These are phyloP conservation scores for Podarcis cretensis DNA, from an alignment of 2,113 vertebrate genomes.

Conservation along the genomic window DNA sequence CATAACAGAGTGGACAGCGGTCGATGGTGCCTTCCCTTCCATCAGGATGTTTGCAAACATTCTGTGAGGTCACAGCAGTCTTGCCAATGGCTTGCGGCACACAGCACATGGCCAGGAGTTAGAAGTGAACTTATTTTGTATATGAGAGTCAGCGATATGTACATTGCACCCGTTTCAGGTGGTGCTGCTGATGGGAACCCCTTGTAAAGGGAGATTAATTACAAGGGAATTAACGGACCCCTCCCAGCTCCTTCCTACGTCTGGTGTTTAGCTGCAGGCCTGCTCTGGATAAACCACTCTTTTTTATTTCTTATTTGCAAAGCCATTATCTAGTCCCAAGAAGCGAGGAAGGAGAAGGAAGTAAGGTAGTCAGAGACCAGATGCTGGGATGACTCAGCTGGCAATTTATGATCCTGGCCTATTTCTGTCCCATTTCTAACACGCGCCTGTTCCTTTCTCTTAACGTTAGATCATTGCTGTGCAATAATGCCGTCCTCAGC, in stretches of 20 bases:
- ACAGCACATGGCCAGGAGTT: too few relatives aligned
- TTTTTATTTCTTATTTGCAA: not conserved
- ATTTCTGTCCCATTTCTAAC: constrained; percentile 67
- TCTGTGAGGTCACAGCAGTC: not conserved
- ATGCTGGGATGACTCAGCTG: constrained; percentile 66
- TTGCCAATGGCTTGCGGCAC: not conserved
- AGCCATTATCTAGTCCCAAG: not conserved
- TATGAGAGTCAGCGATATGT: not conserved
- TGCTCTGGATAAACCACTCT: not conserved
- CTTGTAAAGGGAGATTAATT: not conserved
- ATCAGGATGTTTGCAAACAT: not conserved
- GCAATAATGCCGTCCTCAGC: constrained; percentile 44
- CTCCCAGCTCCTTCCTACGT: not conserved
- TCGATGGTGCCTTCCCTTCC: not conserved
- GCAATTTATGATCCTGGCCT: constrained; percentile 61
- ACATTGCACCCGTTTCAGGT: not conserved
- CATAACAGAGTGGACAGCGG: too few relatives aligned
- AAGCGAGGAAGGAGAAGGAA: not conserved
- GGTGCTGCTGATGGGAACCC: not conserved
- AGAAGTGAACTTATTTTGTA: not conserved
- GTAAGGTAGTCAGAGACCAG: constrained; percentile 54
- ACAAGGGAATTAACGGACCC: not conserved
- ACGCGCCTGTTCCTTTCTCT: constrained; percentile 53
- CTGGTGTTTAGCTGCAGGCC: not conserved
- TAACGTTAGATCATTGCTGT: constrained; percentile 56